Evolutionary conservation across 2,888 invertebrate species (phyloP).

Genomic region (Leptinotarsa rubiginosa): DNA sequence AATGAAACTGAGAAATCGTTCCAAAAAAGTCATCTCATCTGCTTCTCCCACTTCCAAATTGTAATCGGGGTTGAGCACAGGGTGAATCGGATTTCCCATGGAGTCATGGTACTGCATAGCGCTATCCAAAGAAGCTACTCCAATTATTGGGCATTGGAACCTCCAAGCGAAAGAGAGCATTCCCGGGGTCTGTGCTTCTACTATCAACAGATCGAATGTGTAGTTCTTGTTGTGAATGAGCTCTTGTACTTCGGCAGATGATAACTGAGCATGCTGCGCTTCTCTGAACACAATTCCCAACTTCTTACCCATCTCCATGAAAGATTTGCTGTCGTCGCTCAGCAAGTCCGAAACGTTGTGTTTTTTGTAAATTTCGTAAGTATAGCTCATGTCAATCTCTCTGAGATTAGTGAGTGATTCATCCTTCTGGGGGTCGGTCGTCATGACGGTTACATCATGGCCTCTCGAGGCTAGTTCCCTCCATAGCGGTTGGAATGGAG

Average conservation of each 20-base stretch:
- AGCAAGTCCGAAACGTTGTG: slow-evolving; percentile 39
- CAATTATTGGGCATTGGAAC: slow-evolving; percentile 61
- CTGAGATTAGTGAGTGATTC: slow-evolving; percentile 60
- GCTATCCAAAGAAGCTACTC: slow-evolving; percentile 58
- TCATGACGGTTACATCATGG: slow-evolving; percentile 67
- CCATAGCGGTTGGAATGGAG: slow-evolving; percentile 65
- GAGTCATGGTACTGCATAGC: slow-evolving; percentile 53
- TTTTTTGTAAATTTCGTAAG: slow-evolving; percentile 55
- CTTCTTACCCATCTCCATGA: slow-evolving; percentile 37
- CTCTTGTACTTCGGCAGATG: slow-evolving; percentile 55
- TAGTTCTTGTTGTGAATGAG: slow-evolving; percentile 55
- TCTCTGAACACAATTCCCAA: slow-evolving; percentile 43
- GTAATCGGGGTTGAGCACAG: slow-evolving; percentile 58
- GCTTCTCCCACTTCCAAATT: slow-evolving; percentile 51
- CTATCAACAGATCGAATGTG: slow-evolving; percentile 60
- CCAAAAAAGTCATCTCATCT: slow-evolving; percentile 52
- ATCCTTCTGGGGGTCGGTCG: slow-evolving; percentile 64
- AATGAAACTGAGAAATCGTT: slow-evolving; percentile 53
- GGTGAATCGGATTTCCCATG: slow-evolving; percentile 59
- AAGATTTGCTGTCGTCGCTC: slow-evolving; percentile 43
- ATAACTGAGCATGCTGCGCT: slow-evolving; percentile 44
- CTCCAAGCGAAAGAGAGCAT: slow-evolving; percentile 56
- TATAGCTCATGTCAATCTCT: slow-evolving; percentile 62
- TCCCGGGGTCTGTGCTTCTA: slow-evolving; percentile 56
- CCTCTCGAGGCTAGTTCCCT: slow-evolving; percentile 65